These are phyloP conservation scores for Scelioninae gen. 1 DNA, from an alignment of 2,888 invertebrate species.

Conservation along the genomic window DNA sequence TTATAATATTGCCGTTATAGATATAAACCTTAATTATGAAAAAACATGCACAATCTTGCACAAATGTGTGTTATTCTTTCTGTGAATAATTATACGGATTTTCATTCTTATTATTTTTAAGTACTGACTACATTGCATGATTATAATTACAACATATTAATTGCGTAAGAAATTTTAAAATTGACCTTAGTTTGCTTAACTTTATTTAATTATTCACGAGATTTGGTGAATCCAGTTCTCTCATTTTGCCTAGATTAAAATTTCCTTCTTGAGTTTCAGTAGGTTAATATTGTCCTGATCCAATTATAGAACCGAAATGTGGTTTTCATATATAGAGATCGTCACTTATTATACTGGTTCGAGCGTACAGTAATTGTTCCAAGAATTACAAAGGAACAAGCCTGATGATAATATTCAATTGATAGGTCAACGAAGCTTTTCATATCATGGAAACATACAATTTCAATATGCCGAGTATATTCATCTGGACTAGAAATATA, in stretches of 20 bases:
- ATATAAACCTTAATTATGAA: too few relatives aligned
- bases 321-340: constrained; percentile 38
- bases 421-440: constrained; percentile 53
- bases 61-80: too few relatives aligned
- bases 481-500: constrained; percentile 20
- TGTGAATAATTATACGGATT: too few relatives aligned
- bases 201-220: constrained; percentile 29
- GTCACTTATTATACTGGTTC: constrained; percentile 37
- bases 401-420: constrained; percentile 57
- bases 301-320: constrained; percentile 54
- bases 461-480: constrained; percentile 32
- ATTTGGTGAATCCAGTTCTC: constrained; percentile 18
- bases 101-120: too few relatives aligned
- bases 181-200: constrained; percentile 17
- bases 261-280: constrained; percentile 41
- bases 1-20: too few relatives aligned
- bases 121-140: not conserved
- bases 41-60: too few relatives aligned
- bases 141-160: not conserved
- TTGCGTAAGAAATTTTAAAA: constrained; percentile 1
- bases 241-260: constrained; percentile 41
- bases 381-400: constrained; percentile 55
- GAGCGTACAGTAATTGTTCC: constrained; percentile 46
- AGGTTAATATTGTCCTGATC: constrained; percentile 40
- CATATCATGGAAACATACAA: constrained; percentile 33